Base-by-base conservation (phyloP, 2,888 invertebrate species). In the Pelosia muscerda region DNA sequence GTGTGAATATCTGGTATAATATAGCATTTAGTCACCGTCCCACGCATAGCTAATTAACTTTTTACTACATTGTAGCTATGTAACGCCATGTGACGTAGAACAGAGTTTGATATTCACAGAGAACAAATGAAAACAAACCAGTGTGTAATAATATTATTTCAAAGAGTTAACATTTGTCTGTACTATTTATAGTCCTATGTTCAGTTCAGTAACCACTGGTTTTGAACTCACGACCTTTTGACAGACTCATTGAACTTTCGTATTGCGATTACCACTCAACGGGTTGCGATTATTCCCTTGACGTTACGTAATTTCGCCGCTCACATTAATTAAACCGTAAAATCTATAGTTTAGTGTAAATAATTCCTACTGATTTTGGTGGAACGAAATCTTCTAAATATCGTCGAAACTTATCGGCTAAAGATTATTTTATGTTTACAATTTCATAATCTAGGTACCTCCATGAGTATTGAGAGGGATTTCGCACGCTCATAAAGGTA, bases 231-330 rank as follows among this genome's bases (percentile, higher is more conserved):
- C 26, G 65, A 69, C 69, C 68, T 68, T 56, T 31, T 55, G 57
- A 49, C 38, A 63, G 15, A 34, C 69, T 53, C 65, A 42, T 62
- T 65, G 65, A 65, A 69, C 58, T 69, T 57, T 69, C 57, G 65
- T 58, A 53, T 57, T 22, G n/a, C 38, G 19, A 34, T 57, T 61
- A 42, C 68, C 64, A 31, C 54, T 68, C 58, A 31, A 55, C 31
- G 59, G 58, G 59, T 28, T 19, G 54, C 60, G 55, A 63, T 63
- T 60, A 60, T 60, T 56, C 49, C 25, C 19, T 61, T 15, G 22
- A 38, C 6, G 57, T 65, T 57, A 38, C 58, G 58, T 58, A 62
- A 65, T 58, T 69, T 60, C 25, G 42, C 49, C 28, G 61, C 23
- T 55, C 49, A 31, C 28, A 11, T 11, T 25, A 22, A 61, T 19